phyloP scores from a whole-genome alignment of 2,888 invertebrate genomes.

The Cerastoderma edule region DNA sequence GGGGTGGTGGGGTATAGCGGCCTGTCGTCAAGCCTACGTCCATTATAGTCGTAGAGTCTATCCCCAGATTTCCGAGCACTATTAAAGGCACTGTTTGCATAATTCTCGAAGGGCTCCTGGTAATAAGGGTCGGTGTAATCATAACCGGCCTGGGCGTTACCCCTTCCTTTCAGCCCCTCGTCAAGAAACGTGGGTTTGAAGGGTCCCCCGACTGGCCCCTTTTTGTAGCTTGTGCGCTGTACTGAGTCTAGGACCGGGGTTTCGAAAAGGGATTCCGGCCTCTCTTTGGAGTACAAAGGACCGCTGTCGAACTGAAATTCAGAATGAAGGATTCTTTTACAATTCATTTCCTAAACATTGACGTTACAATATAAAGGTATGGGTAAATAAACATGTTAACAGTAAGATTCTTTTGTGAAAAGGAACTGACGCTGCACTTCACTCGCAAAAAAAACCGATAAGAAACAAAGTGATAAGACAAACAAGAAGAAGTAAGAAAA shows the following conservation, averaged over 20 bases:
- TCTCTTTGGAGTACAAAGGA: slow-evolving; percentile 35
- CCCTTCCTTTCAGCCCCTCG: slow-evolving; percentile 16
- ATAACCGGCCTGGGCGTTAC: slow-evolving; percentile 42
- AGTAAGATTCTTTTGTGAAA: no score
- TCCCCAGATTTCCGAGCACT: slow-evolving; percentile 1
- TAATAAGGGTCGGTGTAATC: slow-evolving; percentile 43
- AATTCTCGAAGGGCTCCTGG: slow-evolving; percentile 38
- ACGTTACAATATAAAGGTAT: no score
- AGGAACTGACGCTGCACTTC: no score
- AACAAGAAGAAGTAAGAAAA: no score
- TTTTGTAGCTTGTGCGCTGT: slow-evolving; percentile 60
- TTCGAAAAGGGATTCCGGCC: slow-evolving; percentile 46
- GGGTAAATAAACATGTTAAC: no score
- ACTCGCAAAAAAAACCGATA: no score
- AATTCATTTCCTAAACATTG: no score
- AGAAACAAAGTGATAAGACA: no score
- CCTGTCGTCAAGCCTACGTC: slow-evolving; percentile 23
- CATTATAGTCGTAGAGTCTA: not conserved
- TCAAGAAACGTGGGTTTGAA: not conserved
- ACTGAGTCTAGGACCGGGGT: slow-evolving; percentile 34
- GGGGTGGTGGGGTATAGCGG: slow-evolving; percentile 43
- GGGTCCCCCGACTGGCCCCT: slow-evolving; percentile 43
- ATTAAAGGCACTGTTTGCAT: slow-evolving; percentile 38
- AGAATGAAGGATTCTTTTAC: not conserved
- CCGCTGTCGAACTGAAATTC: slow-evolving; percentile 18